Evolutionary conservation across 2,113 vertebrate genomes (phyloP).

Genomic region (Eleginops maclovinus): DNA sequence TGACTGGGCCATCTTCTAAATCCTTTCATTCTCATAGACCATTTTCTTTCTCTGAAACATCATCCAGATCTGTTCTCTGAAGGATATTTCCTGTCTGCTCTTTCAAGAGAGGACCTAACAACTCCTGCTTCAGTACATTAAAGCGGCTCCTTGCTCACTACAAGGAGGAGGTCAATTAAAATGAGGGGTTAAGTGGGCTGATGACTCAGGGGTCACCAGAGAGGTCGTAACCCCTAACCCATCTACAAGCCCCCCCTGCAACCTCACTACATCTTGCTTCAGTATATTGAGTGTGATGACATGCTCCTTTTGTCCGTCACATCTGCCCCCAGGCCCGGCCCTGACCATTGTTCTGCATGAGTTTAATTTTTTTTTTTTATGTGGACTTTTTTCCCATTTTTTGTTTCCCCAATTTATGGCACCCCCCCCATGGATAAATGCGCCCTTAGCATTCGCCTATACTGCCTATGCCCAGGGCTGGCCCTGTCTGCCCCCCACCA

Average conservation of each 20-base stretch:
- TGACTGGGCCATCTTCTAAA: conserved; percentile 1
- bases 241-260: conserved; percentile 28
- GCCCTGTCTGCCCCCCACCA: conserved; percentile 51
- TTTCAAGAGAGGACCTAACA: conserved; percentile 15
- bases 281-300: conserved; percentile 33
- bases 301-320: conserved; percentile 66
- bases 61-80: background rate
- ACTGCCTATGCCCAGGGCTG: too few relatives aligned
- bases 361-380: too few relatives aligned
- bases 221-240: conserved; percentile 73
- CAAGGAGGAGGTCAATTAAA: conserved; percentile 71
- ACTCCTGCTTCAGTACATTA: conserved; percentile 46
- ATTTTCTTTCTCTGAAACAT: background rate
- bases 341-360: too few relatives aligned
- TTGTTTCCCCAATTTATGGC: too few relatives aligned
- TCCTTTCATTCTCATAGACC: background rate
- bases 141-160: conserved; percentile 34
- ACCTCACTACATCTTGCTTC: conserved; percentile 23
- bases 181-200: conserved; percentile 81
- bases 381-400: too few relatives aligned
- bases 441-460: too few relatives aligned
- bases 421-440: too few relatives aligned
- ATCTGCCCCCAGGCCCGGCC: conserved; percentile 76
- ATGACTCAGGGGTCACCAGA: conserved; percentile 72
- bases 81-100: background rate